Conservation (phyloP, 2,797 vertebrate genomes). For the Psittacula derbiana region DNA sequence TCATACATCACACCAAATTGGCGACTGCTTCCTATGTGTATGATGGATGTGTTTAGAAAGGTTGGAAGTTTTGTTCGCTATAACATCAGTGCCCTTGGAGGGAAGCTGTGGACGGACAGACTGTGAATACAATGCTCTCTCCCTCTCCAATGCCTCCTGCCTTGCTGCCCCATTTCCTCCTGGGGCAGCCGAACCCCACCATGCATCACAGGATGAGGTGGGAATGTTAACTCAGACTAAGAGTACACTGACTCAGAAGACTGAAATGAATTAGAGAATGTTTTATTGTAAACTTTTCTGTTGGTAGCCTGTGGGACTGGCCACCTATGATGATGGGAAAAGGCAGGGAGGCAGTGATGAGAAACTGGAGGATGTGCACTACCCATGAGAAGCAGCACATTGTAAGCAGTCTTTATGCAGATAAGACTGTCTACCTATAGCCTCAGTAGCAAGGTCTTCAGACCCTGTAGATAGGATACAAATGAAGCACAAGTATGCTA, state of each 20-base stretch:
- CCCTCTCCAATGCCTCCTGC: neutral
- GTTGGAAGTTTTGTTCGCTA: neutral
- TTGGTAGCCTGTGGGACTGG: accelerated
- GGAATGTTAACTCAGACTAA: neutral
- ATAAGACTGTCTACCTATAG: neutral
- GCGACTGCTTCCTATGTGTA: neutral
- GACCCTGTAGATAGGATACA: neutral
- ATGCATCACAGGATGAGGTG: neutral
- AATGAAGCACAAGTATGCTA: neutral
- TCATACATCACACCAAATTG: neutral
- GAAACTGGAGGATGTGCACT: accelerated
- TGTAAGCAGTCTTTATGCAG: neutral
- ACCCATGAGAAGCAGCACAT: neutral
- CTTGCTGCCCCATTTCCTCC: neutral
- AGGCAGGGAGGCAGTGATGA: neutral
- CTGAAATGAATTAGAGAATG: neutral
- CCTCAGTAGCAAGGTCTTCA: neutral
- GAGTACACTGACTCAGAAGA: neutral
- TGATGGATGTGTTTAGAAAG: constrained; percentile 25
- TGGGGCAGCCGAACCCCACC: accelerated
- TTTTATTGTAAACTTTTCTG: neutral
- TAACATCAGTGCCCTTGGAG: constrained; percentile 18
- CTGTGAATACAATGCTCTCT: neutral
- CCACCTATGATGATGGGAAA: neutral
- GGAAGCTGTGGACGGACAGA: neutral